Percentiles rank a stretch among this genome's conserved stretches.
Conservation (phyloP, 2,797 vertebrate genomes). For the Cossypha heuglini region DNA sequence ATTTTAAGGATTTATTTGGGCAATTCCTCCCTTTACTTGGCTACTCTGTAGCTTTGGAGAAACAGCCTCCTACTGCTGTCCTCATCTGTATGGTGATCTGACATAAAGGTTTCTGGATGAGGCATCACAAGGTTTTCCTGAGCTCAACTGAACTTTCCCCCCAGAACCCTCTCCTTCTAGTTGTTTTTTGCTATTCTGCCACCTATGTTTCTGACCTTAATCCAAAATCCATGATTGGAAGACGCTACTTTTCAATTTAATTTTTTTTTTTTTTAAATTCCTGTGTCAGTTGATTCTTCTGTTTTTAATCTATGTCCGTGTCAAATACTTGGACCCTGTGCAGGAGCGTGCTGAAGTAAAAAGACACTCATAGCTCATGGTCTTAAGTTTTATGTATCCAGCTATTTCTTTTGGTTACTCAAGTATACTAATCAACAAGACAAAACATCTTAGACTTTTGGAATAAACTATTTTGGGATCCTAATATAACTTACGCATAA, state of each 20-base stretch:
- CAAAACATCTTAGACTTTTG: not conserved
- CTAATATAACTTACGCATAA: not conserved
- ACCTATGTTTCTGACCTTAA: not conserved
- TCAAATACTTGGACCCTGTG: not conserved
- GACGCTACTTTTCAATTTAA: not conserved
- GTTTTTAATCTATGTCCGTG: not conserved
- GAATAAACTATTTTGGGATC: not conserved
- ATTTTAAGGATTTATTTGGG: not conserved
- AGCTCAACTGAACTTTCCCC: not conserved
- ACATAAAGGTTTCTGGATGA: not conserved
- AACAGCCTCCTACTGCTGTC: not conserved
- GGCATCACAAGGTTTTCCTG: not conserved
- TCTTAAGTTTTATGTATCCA: not conserved
- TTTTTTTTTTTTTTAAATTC: fast-evolving
- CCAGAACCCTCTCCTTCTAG: not conserved
- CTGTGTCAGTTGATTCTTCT: not conserved
- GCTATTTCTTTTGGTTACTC: not conserved
- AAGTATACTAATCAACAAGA: fast-evolving
- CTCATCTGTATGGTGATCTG: not conserved
- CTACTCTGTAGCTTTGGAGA: not conserved
- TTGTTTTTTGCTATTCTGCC: not conserved
- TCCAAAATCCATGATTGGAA: not conserved
- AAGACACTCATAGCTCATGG: not conserved
- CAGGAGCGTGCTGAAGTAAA: not conserved
- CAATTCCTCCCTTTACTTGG: not conserved